These are phyloP conservation scores for Pogonomyrmex barbatus DNA, from an alignment of 1,140 invertebrate genomes.

Conservation along the genomic window DNA sequence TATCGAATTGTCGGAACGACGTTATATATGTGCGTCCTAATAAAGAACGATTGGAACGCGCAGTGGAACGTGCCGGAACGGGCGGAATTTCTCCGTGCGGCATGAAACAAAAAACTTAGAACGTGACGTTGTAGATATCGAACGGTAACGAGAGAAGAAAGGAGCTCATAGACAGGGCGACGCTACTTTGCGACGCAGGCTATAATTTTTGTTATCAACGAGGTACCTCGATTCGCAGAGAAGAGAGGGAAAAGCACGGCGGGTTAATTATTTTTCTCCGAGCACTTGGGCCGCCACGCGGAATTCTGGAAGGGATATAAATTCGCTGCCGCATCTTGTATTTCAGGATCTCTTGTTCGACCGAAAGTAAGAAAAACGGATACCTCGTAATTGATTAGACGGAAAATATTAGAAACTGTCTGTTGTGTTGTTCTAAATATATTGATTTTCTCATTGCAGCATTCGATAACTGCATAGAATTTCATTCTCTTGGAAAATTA, in stretches of 20 bases:
- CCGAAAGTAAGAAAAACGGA: slow-evolving; percentile 54
- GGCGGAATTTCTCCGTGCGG: slow-evolving; percentile 33
- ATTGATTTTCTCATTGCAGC: not conserved
- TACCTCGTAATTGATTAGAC: slow-evolving; percentile 45
- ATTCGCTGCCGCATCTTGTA: slow-evolving; percentile 47
- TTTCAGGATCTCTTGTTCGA: slow-evolving; percentile 53
- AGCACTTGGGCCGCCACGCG: not conserved
- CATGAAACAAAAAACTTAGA: slow-evolving; percentile 56
- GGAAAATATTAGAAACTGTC: slow-evolving; percentile 14
- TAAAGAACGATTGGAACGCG: slow-evolving; percentile 56
- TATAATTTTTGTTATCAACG: slow-evolving; percentile 57
- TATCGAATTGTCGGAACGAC: slow-evolving; percentile 27
- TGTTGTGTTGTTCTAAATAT: slow-evolving; percentile 1
- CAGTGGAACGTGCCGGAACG: slow-evolving; percentile 35
- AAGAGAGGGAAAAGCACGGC: not conserved
- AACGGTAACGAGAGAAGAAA: slow-evolving; percentile 50
- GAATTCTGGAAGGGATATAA: slow-evolving; percentile 45
- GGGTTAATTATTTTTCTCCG: slow-evolving; percentile 62
- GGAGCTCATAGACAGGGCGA: slow-evolving; percentile 22
- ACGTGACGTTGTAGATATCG: slow-evolving; percentile 57
- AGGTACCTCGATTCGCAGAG: slow-evolving; percentile 32
- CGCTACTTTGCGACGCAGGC: slow-evolving; percentile 27
- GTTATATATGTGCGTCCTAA: slow-evolving; percentile 60
- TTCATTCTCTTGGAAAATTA: not conserved
- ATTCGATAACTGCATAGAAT: not conserved